A percentile compares a stretch with the other conserved stretches of the same genome.
Conservation (phyloP, 2,888 invertebrate species). For the Sylvicola cinctus region DNA sequence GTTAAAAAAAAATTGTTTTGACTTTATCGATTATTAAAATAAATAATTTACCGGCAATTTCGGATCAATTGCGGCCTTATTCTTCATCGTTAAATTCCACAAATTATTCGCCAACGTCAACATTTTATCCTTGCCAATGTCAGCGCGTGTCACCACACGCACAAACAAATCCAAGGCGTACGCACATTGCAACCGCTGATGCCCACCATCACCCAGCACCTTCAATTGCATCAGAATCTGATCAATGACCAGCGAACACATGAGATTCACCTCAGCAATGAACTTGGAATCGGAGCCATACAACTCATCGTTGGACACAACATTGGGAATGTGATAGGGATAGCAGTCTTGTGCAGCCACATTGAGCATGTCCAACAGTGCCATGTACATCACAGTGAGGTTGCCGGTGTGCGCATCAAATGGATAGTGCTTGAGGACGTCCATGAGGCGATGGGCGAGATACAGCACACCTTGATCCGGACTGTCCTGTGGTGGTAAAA, state of each 20-base stretch:
- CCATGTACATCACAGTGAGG: conserved; percentile 48
- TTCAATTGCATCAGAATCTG: conserved; percentile 51
- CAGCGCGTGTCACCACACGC: conserved; percentile 41
- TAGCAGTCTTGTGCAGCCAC: conserved; percentile 64
- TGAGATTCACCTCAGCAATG: conserved; percentile 53
- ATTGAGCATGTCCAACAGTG: conserved; percentile 57
- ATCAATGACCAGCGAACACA: conserved; percentile 55
- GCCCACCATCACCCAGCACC: conserved; percentile 42
- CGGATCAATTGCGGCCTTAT: conserved; percentile 30
- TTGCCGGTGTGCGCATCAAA: conserved; percentile 47
- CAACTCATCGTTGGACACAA: conserved; percentile 80
- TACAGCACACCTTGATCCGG: conserved; percentile 74
- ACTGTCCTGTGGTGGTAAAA: conserved; percentile 42
- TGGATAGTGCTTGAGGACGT: conserved; percentile 52
- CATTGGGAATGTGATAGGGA: conserved; percentile 68
- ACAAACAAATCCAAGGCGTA: conserved; percentile 56
- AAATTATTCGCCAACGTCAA: conserved; percentile 53
- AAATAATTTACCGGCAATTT: conserved; percentile 25
- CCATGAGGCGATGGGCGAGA: conserved; percentile 58
- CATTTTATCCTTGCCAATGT: conserved; percentile 37
- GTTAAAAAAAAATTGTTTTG: neutral
- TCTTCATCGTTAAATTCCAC: conserved; percentile 60
- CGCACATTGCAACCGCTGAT: conserved; percentile 44
- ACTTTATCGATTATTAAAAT: neutral
- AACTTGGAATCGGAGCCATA: conserved; percentile 83